Conservation (phyloP, 2,113 vertebrate species). For the Lipotes vexillifer region DNA sequence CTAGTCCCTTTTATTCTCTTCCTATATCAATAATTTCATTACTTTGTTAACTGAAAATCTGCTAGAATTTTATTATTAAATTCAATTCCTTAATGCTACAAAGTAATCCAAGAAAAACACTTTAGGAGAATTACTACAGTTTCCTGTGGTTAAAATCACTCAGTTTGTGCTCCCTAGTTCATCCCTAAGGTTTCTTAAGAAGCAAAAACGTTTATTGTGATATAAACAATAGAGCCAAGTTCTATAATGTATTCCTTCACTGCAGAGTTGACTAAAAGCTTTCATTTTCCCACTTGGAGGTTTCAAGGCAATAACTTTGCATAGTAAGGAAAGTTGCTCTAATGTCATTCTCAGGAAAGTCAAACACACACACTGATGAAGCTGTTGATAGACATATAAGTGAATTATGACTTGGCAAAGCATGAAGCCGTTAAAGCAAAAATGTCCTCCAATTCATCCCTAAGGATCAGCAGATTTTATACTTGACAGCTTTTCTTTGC, state of each 20-base stretch:
- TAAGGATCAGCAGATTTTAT: slow-evolving; percentile 72
- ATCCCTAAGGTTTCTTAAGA: slow-evolving; percentile 38
- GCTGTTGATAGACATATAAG: slow-evolving; percentile 70
- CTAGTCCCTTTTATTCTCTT: neutral
- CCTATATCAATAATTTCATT: neutral
- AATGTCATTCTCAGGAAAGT: slow-evolving; percentile 63
- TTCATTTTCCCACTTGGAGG: slow-evolving; percentile 47
- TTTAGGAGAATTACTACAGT: neutral
- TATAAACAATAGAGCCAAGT: slow-evolving; percentile 14
- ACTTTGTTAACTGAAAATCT: slow-evolving; percentile 1
- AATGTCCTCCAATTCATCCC: slow-evolving; percentile 66
- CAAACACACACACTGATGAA: slow-evolving; percentile 63
- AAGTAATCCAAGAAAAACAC: neutral
- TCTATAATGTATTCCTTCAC: neutral
- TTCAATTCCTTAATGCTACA: neutral
- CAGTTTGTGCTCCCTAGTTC: neutral
- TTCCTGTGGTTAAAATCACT: slow-evolving; percentile 35
- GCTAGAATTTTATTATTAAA: neutral
- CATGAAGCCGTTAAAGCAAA: slow-evolving; percentile 68
- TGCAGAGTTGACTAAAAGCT: slow-evolving; percentile 38
- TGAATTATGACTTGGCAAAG: slow-evolving; percentile 68
- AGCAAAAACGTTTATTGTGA: slow-evolving; percentile 29
- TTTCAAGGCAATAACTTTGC: slow-evolving; percentile 48
- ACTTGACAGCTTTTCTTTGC: slow-evolving; percentile 48
- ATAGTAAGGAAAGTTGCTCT: slow-evolving; percentile 28